phyloP scores from a whole-genome alignment of 2,797 vertebrate genomes.

The Pangasius larnaudii region DNA sequence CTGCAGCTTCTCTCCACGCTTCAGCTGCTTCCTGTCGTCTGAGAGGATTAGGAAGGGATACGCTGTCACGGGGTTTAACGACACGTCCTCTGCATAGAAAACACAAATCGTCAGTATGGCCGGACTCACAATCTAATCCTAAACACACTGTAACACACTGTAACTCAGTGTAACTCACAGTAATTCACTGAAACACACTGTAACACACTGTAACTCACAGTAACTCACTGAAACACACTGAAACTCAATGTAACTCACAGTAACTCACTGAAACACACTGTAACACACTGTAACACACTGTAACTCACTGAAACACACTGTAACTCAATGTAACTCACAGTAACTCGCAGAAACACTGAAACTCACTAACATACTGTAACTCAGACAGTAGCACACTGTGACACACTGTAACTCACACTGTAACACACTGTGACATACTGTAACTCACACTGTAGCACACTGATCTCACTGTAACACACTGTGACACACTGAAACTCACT shows the following conservation, averaged over 20 bases:
- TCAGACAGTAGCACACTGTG: not conserved
- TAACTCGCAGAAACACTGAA: not conserved
- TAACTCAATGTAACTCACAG: not conserved
- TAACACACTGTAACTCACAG: not conserved
- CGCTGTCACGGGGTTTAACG: conserved; percentile 76
- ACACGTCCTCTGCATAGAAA: conserved; percentile 69
- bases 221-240: not conserved
- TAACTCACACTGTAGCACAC: too few species aligned
- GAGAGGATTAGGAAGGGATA: conserved; percentile 81
- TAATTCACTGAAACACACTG: not conserved
- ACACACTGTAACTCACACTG: not conserved
- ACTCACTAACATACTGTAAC: too few species aligned
- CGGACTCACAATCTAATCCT: not conserved
- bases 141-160: not conserved
- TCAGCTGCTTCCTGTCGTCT: conserved; percentile 77
- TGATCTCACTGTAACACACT: not conserved
- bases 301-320: not conserved
- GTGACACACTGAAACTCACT: not conserved
- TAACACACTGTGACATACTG: not conserved
- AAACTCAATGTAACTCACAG: not conserved
- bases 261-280: not conserved
- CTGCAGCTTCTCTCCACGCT: conserved; percentile 79
- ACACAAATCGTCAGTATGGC: not conserved
- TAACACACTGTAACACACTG: not conserved
- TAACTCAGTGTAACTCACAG: not conserved